Base-by-base conservation (phyloP, 1,140 invertebrate genomes). In the Macrobrachium rosenbergii region DNA sequence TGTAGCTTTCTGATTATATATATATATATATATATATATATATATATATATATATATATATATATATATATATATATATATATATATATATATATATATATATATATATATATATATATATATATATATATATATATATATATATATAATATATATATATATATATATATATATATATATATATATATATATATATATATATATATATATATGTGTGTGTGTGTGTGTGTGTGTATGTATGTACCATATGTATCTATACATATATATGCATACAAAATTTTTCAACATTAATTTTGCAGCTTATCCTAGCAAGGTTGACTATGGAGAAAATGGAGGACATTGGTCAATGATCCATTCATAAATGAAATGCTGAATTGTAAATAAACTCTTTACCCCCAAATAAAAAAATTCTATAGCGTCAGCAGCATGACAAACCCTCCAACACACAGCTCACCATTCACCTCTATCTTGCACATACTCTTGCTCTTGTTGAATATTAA, bases 11-110 rank as follows among this genome's bases (percentile, higher is more conserved):
- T n/a, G n/a, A 52, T 5, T 10, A 52, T 52, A 12, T 67, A 67
- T 21, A 67, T 21, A 67, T 67, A 52, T 52, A 52, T 52, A 52
- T 52, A 52, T 52, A 52, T 52, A 52, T 52, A 52, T 52, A 52
- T 52, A 52, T 52, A 52, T 52, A 52, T 52, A 52, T 52, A 52
- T 52, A 52, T 52, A 52, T 52, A 45, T 43, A 76, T n/a, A 76
- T 76, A 76, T 16, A 76, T 76, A 28, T 76, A n/a, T 69, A 69
- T n/a, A 67, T 69, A 19, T 69, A 69, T 69, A 69, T 69, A 67
- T n/a, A 69, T 69, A 69, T 19, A 10, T 69, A 69, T 69, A 19
- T n/a, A n/a, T 67, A n/a, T 69, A 69, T 69, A 69, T 19, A 69
- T 69, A 69, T 69, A n/a, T 10, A 69, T 69, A 69, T 69, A 69